Conservation (phyloP, 2,797 vertebrate genomes). For the Taeniopygia guttata region DNA sequence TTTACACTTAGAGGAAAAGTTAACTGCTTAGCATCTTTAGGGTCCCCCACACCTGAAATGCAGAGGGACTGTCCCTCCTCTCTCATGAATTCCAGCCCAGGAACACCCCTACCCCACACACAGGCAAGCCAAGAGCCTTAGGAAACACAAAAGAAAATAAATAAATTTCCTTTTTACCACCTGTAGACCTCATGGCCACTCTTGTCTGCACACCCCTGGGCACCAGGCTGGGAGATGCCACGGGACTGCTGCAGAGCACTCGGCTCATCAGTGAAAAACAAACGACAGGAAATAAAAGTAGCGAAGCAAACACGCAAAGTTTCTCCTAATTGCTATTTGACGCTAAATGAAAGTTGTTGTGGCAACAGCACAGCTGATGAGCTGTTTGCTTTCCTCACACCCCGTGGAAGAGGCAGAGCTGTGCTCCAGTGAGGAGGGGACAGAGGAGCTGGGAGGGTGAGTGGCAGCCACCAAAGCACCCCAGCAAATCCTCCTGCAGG, state of each 20-base stretch:
- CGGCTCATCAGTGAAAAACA: background rate
- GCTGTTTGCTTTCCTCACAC: background rate
- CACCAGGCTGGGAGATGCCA: background rate
- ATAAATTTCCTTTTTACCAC: background rate
- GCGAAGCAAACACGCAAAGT: background rate
- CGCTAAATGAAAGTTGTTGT: background rate
- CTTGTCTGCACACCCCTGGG: background rate
- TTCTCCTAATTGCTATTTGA: background rate
- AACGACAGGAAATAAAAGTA: background rate
- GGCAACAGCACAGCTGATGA: background rate
- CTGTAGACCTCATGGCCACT: background rate
- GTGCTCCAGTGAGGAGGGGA: background rate
- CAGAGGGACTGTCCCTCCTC: background rate
- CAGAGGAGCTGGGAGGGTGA: background rate
- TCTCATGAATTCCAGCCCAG: background rate
- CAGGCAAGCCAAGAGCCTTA: background rate
- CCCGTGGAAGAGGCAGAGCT: fast-evolving
- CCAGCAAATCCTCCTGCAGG: background rate
- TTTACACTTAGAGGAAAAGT: background rate
- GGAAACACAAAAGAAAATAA: background rate
- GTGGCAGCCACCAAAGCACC: background rate
- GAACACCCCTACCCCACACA: background rate
- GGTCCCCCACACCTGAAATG: too few relatives aligned
- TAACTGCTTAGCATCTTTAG: background rate
- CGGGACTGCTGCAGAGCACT: fast-evolving